A percentile compares a stretch with the other conserved stretches of the same genome.
Evolutionary conservation across 2,797 vertebrate species (phyloP).

Genomic region (Tamandua tetradactyla): DNA sequence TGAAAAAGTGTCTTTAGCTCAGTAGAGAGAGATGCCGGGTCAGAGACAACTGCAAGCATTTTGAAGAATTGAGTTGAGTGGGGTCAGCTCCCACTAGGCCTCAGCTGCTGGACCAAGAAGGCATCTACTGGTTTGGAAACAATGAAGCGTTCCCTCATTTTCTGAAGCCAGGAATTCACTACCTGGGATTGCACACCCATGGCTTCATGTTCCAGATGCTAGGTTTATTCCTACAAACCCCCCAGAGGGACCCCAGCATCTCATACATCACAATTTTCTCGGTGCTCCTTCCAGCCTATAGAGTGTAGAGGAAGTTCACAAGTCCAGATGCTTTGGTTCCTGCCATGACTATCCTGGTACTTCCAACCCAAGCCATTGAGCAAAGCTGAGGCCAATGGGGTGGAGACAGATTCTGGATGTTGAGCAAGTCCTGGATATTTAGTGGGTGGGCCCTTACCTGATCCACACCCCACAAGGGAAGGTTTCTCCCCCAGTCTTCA

Average conservation of each 20-base stretch:
- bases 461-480: conserved; percentile 58
- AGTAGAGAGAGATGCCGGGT: too few species aligned
- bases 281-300: too few species aligned
- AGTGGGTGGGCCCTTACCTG: conserved; percentile 65
- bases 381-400: conserved; percentile 62
- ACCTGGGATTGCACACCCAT: too few species aligned
- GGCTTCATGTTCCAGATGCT: not conserved
- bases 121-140: too few species aligned
- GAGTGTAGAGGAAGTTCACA: accelerated
- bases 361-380: conserved; percentile 62
- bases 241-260: not conserved
- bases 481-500: not conserved
- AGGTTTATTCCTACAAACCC: not conserved
- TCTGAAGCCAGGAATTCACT: too few species aligned
- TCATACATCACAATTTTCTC: accelerated
- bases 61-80: too few species aligned
- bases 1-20: too few species aligned
- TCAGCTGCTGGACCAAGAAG: too few species aligned
- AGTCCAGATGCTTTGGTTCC: not conserved
- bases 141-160: too few species aligned
- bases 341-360: not conserved
- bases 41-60: too few species aligned
- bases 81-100: too few species aligned
- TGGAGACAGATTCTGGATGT: conserved; percentile 73
- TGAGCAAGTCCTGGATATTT: conserved; percentile 70